phyloP scores from a whole-genome alignment of 2,113 vertebrate genomes.

The Amblyornis subalaris region DNA sequence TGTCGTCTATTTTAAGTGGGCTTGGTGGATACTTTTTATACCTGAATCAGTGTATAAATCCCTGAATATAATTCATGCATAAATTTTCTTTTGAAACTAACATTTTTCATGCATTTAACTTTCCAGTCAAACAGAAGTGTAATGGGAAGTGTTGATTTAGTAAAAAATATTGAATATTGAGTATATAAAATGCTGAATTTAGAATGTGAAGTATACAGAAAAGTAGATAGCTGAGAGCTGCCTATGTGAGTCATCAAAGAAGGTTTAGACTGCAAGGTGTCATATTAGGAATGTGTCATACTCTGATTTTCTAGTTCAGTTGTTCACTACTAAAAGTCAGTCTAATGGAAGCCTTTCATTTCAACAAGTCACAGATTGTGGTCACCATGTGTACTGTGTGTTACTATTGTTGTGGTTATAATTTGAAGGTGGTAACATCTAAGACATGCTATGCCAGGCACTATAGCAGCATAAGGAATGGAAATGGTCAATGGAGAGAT shows the following conservation, averaged over 20 bases:
- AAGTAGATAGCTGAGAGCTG: not conserved
- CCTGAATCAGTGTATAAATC: not conserved
- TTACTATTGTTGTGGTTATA: not conserved
- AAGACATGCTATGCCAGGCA: not conserved
- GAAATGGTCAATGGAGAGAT: not conserved
- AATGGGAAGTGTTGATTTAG: not conserved
- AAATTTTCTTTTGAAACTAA: not conserved
- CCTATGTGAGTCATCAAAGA: not conserved
- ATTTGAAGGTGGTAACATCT: not conserved
- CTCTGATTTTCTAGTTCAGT: not conserved
- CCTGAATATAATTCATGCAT: not conserved
- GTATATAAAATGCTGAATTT: not conserved
- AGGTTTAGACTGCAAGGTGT: not conserved
- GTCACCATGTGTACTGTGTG: fast-evolving
- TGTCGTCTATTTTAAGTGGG: not conserved
- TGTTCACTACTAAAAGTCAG: not conserved
- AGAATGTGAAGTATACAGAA: not conserved
- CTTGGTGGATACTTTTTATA: not conserved
- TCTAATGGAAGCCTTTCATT: not conserved
- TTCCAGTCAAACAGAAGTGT: not conserved
- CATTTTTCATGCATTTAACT: not conserved
- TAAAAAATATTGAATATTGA: not conserved
- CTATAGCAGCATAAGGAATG: not conserved
- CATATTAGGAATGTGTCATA: not conserved
- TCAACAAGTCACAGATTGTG: not conserved